These are phyloP conservation scores for Numenius phaeopus DNA, from an alignment of 2,797 vertebrate genomes.

Conservation along the genomic window DNA sequence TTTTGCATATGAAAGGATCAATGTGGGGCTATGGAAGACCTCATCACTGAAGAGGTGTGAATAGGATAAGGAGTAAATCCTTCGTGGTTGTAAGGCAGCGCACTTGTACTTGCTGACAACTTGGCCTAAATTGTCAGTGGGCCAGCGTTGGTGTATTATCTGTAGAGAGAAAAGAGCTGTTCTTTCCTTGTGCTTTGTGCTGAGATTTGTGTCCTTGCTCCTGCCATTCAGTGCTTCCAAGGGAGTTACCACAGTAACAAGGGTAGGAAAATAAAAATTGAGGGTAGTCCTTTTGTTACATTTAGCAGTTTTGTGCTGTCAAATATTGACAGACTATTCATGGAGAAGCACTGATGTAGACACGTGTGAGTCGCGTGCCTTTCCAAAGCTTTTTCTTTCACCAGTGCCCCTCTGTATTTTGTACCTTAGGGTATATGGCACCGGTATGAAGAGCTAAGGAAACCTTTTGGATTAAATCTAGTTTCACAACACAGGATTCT, in stretches of 20 bases:
- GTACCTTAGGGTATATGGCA: neutral
- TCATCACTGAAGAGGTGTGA: neutral
- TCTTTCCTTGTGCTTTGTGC: neutral
- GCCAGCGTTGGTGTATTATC: neutral
- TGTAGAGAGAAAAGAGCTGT: neutral
- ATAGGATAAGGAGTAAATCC: neutral
- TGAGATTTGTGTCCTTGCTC: neutral
- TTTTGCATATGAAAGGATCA: neutral
- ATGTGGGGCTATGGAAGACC: neutral
- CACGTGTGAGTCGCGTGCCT: rapidly evolving
- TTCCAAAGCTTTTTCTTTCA: neutral
- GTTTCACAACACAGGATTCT: neutral
- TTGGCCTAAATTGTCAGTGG: neutral
- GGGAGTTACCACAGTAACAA: neutral
- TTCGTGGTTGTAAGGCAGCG: neutral
- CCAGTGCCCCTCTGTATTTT: neutral
- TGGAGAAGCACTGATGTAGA: neutral
- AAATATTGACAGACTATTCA: no score
- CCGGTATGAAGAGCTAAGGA: neutral
- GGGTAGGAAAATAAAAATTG: neutral
- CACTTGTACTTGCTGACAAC: neutral
- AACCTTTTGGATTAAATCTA: neutral
- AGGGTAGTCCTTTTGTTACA: neutral
- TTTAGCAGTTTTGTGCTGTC: neutral
- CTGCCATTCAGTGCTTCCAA: neutral